Percentiles rank a stretch among this genome's conserved stretches.
phyloP scores from a whole-genome alignment of 2,888 invertebrate species.

The Willowsia nigromaculata region DNA sequence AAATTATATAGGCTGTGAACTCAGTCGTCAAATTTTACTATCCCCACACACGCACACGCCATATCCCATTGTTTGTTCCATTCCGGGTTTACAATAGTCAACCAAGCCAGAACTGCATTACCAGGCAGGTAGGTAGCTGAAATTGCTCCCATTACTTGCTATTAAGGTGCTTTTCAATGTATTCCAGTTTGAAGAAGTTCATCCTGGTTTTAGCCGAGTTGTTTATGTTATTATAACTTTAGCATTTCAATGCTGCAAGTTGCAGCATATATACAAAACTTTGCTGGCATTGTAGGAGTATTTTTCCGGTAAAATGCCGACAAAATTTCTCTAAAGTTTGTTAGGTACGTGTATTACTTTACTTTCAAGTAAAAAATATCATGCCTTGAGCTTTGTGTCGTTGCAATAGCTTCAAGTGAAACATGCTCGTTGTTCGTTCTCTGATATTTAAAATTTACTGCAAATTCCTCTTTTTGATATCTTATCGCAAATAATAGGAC shows the following conservation, averaged over 20 bases:
- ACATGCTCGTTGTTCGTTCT: too few species aligned
- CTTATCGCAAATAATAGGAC: not conserved
- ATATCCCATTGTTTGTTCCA: conserved; percentile 25
- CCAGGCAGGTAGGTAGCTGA: too few species aligned
- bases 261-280: not conserved
- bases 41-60: conserved; percentile 70
- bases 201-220: not conserved
- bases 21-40: conserved; percentile 75
- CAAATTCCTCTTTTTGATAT: not conserved
- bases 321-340: too few species aligned
- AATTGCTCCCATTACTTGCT: conserved; percentile 30
- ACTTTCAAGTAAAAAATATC: too few species aligned
- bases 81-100: not conserved
- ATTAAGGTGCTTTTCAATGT: conserved; percentile 10
- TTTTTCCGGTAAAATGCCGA: not conserved
- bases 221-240: not conserved
- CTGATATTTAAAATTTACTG: too few species aligned
- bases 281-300: not conserved
- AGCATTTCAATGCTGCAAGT: not conserved
- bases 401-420: too few species aligned
- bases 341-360: too few species aligned
- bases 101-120: not conserved
- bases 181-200: not conserved
- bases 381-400: too few species aligned
- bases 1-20: conserved; percentile 68